These are phyloP conservation scores for Drosophila nr. fundita DNA, from an alignment of 2,888 invertebrate species.

Conservation along the genomic window DNA sequence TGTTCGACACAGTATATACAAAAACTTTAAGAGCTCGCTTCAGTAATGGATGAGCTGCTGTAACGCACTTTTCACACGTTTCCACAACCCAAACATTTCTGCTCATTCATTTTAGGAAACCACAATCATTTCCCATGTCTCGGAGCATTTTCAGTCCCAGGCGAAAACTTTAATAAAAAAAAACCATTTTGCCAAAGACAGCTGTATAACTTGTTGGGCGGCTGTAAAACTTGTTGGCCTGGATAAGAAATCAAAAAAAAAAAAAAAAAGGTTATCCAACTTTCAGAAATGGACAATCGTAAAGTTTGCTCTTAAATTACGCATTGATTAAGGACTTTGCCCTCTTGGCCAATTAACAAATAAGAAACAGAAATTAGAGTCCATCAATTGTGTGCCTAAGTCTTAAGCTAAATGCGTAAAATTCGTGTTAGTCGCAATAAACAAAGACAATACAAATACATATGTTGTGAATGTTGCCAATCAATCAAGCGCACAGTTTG, in stretches of 20 bases:
- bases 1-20: constrained; percentile 1
- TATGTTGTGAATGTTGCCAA: constrained; percentile 39
- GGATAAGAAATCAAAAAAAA: constrained; percentile 1
- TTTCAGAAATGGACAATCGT: constrained; percentile 5
- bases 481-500: constrained; percentile 57
- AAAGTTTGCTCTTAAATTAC: constrained; percentile 9
- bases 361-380: neutral
- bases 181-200: neutral
- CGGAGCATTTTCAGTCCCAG: constrained; percentile 11
- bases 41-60: constrained; percentile 19
- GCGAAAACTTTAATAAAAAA: neutral
- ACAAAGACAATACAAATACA: constrained; percentile 11
- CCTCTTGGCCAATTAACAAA: constrained; percentile 37
- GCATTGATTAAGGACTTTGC: neutral
- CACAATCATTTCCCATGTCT: constrained; percentile 24
- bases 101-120: constrained; percentile 16
- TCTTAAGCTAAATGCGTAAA: constrained; percentile 10
- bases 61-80: constrained; percentile 15
- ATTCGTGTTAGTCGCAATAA: constrained; percentile 3
- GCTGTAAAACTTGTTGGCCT: constrained; percentile 15
- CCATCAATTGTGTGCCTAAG: constrained; percentile 28
- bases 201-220: constrained; percentile 1
- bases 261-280: constrained; percentile 6
- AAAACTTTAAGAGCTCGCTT: constrained; percentile 22
- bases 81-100: constrained; percentile 12